Conservation (phyloP, 2,797 vertebrate genomes). For the Malacoctenus gilli region DNA sequence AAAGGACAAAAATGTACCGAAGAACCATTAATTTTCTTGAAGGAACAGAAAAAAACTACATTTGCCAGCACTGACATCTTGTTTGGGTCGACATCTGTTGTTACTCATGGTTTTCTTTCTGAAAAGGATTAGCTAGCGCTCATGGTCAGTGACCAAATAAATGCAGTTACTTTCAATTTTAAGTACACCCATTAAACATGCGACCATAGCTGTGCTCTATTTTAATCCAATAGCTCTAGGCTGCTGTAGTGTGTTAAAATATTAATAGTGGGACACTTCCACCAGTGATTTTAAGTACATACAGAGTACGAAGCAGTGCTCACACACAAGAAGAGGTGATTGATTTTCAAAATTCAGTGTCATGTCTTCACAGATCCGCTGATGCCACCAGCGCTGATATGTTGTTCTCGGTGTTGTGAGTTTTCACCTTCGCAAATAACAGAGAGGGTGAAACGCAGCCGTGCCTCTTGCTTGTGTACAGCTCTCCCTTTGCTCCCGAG, state of each 20-base stretch:
- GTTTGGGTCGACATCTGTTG: background rate
- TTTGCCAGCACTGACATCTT: background rate
- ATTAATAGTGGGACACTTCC: background rate
- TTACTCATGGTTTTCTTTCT: too few species aligned
- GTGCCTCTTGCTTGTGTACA: constrained; percentile 19
- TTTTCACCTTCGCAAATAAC: constrained; percentile 35
- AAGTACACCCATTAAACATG: background rate
- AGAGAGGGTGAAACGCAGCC: constrained; percentile 17
- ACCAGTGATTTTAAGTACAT: background rate
- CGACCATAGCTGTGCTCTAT: background rate
- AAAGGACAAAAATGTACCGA: too few species aligned
- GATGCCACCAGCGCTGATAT: constrained; percentile 21
- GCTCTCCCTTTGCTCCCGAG: constrained; percentile 22
- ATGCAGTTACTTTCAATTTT: too few species aligned
- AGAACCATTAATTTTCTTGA: too few species aligned
- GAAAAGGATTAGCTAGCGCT: too few species aligned
- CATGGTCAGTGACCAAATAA: too few species aligned
- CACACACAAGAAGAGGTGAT: background rate
- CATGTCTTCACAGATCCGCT: constrained; percentile 1
- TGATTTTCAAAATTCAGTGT: constrained; percentile 16
- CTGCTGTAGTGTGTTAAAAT: constrained; percentile 1
- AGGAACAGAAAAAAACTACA: too few species aligned
- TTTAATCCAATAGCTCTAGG: background rate
- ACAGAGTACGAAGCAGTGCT: too few species aligned
- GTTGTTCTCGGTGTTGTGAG: background rate